A percentile compares a stretch with the other conserved stretches of the same genome.
Conservation (phyloP, 2,888 invertebrate species). For the Amblyjoppa proteus region DNA sequence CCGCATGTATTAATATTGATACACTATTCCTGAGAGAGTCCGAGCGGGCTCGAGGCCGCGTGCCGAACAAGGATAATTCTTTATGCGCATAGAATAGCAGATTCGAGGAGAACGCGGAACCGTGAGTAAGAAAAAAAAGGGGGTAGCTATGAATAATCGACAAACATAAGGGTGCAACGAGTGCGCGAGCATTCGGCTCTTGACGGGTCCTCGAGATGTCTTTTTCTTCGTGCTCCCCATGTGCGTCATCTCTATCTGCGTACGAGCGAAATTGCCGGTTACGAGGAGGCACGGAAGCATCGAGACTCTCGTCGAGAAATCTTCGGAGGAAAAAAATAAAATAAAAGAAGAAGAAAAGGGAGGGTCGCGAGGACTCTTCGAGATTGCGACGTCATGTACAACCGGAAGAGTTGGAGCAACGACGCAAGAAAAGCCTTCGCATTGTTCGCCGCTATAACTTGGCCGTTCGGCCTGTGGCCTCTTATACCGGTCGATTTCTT, state of each 20-base stretch:
- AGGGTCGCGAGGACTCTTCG: constrained; percentile 1
- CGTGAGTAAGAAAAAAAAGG: constrained; percentile 9
- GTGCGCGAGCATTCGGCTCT: constrained; percentile 20
- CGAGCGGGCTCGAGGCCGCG: constrained; percentile 1
- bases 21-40: constrained; percentile 8
- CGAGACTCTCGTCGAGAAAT: constrained; percentile 11
- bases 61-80: constrained; percentile 34
- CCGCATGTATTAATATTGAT: constrained; percentile 54
- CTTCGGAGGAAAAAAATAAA: constrained; percentile 10
- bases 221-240: constrained; percentile 13
- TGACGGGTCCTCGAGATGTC: constrained; percentile 31
- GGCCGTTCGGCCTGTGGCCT: constrained; percentile 73
- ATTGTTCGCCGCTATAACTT: constrained; percentile 68
- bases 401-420: constrained; percentile 66
- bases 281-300: constrained; percentile 18
- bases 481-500: constrained; percentile 65
- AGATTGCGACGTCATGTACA: constrained; percentile 45
- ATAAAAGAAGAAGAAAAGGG: constrained; percentile 19
- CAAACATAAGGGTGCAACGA: constrained; percentile 27
- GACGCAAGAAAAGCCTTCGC: constrained; percentile 68
- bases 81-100: constrained; percentile 47
- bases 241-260: background rate
- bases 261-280: constrained; percentile 42
- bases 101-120: constrained; percentile 23
- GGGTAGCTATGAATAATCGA: constrained; percentile 60